Conservation (phyloP, 64 coral and sea anemone species). For the Dendronephthya gigantea region DNA sequence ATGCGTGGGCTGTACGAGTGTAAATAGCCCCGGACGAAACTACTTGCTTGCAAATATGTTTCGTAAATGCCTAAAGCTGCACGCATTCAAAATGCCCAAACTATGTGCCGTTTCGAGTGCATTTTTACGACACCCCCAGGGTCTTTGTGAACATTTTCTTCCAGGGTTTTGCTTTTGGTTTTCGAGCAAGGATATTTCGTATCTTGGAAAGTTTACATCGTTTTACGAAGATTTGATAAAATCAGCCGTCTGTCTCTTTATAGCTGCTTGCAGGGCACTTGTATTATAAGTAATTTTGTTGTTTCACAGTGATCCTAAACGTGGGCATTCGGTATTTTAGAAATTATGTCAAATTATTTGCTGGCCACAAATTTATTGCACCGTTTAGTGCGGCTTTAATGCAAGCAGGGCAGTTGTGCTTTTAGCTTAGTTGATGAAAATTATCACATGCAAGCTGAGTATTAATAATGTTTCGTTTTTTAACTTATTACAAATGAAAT, state of each 20-base stretch:
- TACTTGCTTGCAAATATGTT: neutral
- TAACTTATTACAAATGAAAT: too few relatives aligned
- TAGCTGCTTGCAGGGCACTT: neutral
- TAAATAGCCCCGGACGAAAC: slow-evolving; percentile 4
- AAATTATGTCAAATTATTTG: neutral
- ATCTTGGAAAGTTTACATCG: neutral
- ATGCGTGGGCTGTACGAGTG: slow-evolving; percentile 1
- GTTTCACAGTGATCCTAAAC: neutral
- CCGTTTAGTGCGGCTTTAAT: neutral
- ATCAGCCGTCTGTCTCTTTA: neutral
- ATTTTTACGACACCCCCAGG: neutral
- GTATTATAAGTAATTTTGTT: neutral
- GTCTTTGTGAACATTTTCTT: neutral
- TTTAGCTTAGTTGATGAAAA: neutral
- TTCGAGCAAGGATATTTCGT: neutral
- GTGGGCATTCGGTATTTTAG: neutral
- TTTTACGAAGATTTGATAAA: neutral
- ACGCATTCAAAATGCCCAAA: neutral
- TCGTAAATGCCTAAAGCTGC: neutral
- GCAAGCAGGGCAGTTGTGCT: neutral
- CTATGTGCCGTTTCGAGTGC: neutral
- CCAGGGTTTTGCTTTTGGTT: neutral
- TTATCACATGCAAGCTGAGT: neutral
- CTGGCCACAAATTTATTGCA: neutral
- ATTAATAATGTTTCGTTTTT: neutral